Evolutionary conservation across 2,113 vertebrate genomes (phyloP).

Genomic region (Pygoscelis antarcticus): DNA sequence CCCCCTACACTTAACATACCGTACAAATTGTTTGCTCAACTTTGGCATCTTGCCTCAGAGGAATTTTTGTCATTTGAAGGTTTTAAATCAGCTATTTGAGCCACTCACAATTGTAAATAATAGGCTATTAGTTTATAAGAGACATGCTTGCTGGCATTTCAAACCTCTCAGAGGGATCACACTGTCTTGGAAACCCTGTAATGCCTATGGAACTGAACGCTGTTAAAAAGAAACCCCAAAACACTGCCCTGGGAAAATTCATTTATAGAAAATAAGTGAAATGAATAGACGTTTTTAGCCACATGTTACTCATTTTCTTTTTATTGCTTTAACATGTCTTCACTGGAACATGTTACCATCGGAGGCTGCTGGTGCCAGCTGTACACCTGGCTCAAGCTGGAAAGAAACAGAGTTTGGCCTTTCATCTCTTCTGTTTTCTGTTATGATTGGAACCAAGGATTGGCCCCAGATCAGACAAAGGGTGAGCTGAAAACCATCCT

Average conservation of each 20-base stretch:
- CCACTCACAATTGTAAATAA: background rate
- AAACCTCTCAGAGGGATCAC: background rate
- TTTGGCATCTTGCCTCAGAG: conserved; percentile 33
- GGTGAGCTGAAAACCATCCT: conserved; percentile 61
- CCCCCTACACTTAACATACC: conserved; percentile 43
- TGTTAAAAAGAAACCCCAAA: conserved; percentile 53
- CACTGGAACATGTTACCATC: background rate
- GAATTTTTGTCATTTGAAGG: background rate
- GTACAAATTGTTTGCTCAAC: conserved; percentile 49
- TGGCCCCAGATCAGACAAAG: conserved; percentile 68
- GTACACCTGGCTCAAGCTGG: conserved; percentile 78
- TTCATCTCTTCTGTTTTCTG: conserved; percentile 82
- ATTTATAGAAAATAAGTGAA: conserved; percentile 76
- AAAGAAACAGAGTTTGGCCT: conserved; percentile 31
- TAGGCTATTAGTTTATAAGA: conserved; percentile 33
- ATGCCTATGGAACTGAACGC: conserved; percentile 72
- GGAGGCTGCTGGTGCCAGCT: conserved; percentile 19
- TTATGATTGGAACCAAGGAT: conserved; percentile 55
- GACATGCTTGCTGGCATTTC: background rate
- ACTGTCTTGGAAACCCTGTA: conserved; percentile 50
- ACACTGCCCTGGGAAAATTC: conserved; percentile 78
- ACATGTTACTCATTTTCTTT: conserved; percentile 81
- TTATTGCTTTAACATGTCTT: conserved; percentile 79
- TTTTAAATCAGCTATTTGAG: background rate
- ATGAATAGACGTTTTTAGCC: conserved; percentile 73